Conservation (phyloP, 2,888 invertebrate species). For the Epinotia demarniana region DNA sequence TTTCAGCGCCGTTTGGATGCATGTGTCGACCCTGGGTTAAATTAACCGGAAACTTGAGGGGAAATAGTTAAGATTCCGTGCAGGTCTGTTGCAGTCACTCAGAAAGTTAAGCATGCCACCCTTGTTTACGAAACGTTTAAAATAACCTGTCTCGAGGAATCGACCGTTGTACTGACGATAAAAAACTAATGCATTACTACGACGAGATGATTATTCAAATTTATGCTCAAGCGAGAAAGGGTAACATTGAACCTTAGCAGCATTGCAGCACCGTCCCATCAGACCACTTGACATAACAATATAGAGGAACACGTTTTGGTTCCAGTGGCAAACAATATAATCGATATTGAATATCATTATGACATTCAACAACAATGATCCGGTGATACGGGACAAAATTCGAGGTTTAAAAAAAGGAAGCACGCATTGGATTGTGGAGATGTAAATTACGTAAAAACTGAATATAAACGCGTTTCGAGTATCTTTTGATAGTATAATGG, state of each 20-base stretch:
- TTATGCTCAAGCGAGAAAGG: constrained; percentile 28
- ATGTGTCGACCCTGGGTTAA: constrained; percentile 77
- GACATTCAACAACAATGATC: constrained; percentile 60
- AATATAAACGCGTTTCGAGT: constrained; percentile 67
- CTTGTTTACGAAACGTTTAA: constrained; percentile 46
- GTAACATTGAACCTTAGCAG: constrained; percentile 30
- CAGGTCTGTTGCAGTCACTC: constrained; percentile 69
- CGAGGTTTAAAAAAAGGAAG: constrained; percentile 53
- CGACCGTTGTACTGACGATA: not conserved
- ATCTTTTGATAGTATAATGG: constrained; percentile 79
- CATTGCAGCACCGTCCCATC: constrained; percentile 17
- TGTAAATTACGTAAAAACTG: constrained; percentile 79
- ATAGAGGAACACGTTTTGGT: constrained; percentile 51
- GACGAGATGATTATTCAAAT: constrained; percentile 31
- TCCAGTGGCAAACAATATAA: constrained; percentile 70
- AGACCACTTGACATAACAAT: constrained; percentile 39
- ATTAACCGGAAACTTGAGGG: constrained; percentile 81
- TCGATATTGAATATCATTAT: constrained; percentile 71
- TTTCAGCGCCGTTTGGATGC: constrained; percentile 65
- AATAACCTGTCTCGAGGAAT: constrained; percentile 42
- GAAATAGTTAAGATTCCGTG: constrained; percentile 78
- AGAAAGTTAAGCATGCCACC: constrained; percentile 66
- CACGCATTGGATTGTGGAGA: constrained; percentile 63
- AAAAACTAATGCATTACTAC: constrained; percentile 27
- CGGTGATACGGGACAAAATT: constrained; percentile 64